Evolutionary conservation across 2,888 invertebrate genomes (phyloP), one percentile per base, ranked within the genome.

Genomic region (Phyllotreta cruciferae): DNA sequence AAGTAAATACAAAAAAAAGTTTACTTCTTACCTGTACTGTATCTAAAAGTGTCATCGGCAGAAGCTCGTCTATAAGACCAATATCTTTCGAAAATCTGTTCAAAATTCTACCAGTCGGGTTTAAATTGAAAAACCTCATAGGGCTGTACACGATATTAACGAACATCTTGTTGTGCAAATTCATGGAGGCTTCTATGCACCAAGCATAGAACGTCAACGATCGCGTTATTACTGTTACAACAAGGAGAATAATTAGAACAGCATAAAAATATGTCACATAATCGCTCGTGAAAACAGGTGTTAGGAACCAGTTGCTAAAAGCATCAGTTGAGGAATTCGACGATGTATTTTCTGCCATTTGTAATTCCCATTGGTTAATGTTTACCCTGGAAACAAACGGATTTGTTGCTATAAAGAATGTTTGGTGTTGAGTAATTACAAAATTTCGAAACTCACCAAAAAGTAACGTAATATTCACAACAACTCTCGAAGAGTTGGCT

Each of bases 401-500:
- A 9, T 14, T 14, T 6, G 8, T n/a, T 24, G 10, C 1, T 41
- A 54, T 38, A 13, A 13, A 7, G 2, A 49, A 14, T 13, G 7
- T 13, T 10, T 13, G 5, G 14, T 52, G 11, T 54, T 37, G 10
- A n/a, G n/a, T n/a, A n/a, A n/a, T n/a, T n/a, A 88, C 92, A 78
- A 93, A 93, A 0, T 89, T 87, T 89, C 90, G 86, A 0, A 80
- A 75, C 81, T 82, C 71, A 88, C 92, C 93, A 93, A 75, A 86
- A 88, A 3, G 90, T 87, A 4, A 93, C 85, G 83, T 91, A 94
- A 81, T 88, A 92, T 78, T 94, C 94, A 0, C 89, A 87, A 8
- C 86, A 85, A 8, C 92, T 93, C 0, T 89, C 91, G 44, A 89
- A 80, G 24, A 63, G 37, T 62, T 71, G 69, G 9, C 66, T 61